A percentile compares a stretch with the other conserved stretches of the same genome.
Evolutionary conservation across 53 echinoderm and acorn worm genomes (phyloP).

Genomic region (Luidia sarsii): DNA sequence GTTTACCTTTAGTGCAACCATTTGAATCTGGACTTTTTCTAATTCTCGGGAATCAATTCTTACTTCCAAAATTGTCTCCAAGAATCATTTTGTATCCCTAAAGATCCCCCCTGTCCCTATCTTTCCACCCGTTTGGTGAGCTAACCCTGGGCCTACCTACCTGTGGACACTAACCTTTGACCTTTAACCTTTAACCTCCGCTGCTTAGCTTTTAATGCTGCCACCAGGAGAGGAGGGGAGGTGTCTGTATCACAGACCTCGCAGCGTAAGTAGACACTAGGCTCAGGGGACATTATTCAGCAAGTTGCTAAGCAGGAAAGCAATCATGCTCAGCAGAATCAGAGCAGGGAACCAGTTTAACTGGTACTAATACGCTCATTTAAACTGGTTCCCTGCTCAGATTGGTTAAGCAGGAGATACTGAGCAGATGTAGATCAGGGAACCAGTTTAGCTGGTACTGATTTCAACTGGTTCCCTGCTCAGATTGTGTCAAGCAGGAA

Average conservation of each 20-base stretch:
- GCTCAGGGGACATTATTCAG: not conserved
- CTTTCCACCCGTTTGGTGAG: not conserved
- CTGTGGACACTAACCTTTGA: conserved; percentile 37
- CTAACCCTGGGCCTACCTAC: conserved; percentile 38
- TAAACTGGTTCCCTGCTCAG: not conserved
- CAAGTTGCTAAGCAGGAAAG: not conserved
- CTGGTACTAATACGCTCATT: not conserved
- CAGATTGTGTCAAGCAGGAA: too few species aligned
- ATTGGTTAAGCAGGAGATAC: too few species aligned
- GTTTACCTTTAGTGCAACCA: too few species aligned
- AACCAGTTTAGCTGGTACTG: too few species aligned
- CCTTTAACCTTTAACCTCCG: conserved; percentile 56
- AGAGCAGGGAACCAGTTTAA: not conserved
- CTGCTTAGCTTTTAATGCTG: conserved; percentile 55
- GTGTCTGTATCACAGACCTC: conserved; percentile 45
- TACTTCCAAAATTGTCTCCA: too few species aligned
- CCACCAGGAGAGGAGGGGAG: conserved; percentile 51
- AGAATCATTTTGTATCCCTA: too few species aligned
- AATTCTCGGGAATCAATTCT: too few species aligned
- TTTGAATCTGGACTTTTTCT: too few species aligned
- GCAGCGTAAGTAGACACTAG: conserved; percentile 40
- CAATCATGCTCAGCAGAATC: not conserved
- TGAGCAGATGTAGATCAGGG: too few species aligned
- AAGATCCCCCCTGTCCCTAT: not conserved
- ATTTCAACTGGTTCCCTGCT: too few species aligned